Conservation (phyloP, 2,888 invertebrate genomes). For the Acleris sparsana region DNA sequence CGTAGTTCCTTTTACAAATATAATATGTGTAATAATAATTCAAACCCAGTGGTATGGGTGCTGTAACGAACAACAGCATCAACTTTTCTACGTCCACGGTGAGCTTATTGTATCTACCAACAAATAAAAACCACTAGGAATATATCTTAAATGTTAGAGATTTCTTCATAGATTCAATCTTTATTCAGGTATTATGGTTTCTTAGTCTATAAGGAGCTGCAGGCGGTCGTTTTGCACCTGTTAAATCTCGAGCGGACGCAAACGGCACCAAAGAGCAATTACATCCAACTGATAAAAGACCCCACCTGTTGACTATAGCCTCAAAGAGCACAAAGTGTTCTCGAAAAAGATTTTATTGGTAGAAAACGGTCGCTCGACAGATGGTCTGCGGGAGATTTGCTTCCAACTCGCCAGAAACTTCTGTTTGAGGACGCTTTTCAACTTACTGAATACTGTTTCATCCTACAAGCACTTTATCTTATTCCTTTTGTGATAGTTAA, state of each 20-base stretch:
- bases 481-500: constrained; percentile 49
- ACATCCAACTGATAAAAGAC: constrained; percentile 73
- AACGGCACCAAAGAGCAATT: constrained; percentile 64
- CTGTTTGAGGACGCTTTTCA: constrained; percentile 61
- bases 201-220: constrained; percentile 9
- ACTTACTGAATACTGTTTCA: constrained; percentile 55
- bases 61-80: no score
- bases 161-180: neutral
- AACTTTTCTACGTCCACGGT: no score
- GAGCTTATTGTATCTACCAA: no score
- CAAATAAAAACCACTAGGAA: no score
- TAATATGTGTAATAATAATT: no score
- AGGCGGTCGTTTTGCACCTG: constrained; percentile 22
- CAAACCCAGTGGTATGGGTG: no score
- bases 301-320: constrained; percentile 74
- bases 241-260: constrained; percentile 24
- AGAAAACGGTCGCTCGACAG: constrained; percentile 67
- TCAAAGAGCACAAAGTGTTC: constrained; percentile 56
- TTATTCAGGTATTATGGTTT: neutral
- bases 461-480: constrained; percentile 51
- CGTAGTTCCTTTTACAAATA: no score
- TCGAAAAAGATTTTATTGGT: constrained; percentile 75
- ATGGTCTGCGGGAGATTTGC: constrained; percentile 68
- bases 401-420: constrained; percentile 59
- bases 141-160: no score